Evolutionary conservation across 2,888 invertebrate species (phyloP).

Genomic region (Syritta pipiens): DNA sequence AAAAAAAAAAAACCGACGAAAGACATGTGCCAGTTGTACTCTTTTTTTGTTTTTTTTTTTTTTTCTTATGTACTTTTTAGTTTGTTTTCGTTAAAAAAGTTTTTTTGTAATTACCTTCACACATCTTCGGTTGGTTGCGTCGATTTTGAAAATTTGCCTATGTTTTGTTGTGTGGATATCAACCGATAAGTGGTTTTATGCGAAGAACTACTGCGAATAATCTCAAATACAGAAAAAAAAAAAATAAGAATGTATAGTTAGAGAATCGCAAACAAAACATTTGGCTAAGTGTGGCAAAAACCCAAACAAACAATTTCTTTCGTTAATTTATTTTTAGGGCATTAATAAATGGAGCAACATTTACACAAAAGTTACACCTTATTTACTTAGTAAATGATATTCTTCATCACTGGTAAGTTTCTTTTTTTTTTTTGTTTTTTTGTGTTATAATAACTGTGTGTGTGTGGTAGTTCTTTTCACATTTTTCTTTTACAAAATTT

Average conservation of each 20-base stretch:
- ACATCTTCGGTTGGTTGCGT: slow-evolving; percentile 42
- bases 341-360: slow-evolving; percentile 84
- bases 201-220: slow-evolving; percentile 22
- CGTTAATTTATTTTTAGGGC: slow-evolving; percentile 81
- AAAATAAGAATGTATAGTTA: slow-evolving; percentile 32
- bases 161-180: slow-evolving; percentile 59
- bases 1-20: slow-evolving; percentile 11
- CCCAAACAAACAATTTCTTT: slow-evolving; percentile 75
- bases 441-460: too few relatives aligned
- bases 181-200: slow-evolving; percentile 25
- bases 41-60: slow-evolving; percentile 4
- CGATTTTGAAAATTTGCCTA: slow-evolving; percentile 58
- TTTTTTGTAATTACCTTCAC: slow-evolving; percentile 21
- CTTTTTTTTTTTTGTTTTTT: too few relatives aligned
- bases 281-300: slow-evolving; percentile 60
- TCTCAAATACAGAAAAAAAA: background rate
- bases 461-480: too few relatives aligned
- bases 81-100: slow-evolving; percentile 22
- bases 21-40: too few relatives aligned
- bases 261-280: slow-evolving; percentile 69
- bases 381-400: slow-evolving; percentile 99
- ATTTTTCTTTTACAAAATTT: too few relatives aligned
- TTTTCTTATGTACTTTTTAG: background rate
- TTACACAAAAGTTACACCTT: slow-evolving; percentile 96
- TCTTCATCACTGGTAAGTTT: slow-evolving; percentile 95